A percentile compares a stretch with the other conserved stretches of the same genome.
Evolutionary conservation across 2,113 vertebrate genomes (phyloP).

Genomic region (Tetraodon nigroviridis): DNA sequence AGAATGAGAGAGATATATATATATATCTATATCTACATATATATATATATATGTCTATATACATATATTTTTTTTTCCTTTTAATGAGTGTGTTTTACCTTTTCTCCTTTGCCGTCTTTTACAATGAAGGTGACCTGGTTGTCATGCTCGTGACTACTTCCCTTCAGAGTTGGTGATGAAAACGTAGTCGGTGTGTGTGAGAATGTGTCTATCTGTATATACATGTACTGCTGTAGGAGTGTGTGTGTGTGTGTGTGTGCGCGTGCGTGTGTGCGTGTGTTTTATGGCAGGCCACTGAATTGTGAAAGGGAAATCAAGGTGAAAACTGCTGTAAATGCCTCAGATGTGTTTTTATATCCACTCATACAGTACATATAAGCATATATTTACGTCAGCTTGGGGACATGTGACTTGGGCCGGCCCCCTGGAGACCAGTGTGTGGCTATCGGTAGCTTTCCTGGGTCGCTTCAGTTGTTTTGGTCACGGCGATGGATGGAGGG

Average conservation of each 20-base stretch:
- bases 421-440: conserved; percentile 59
- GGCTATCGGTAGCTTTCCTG: conserved; percentile 63
- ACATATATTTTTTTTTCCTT: conserved; percentile 53
- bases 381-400: conserved; percentile 75
- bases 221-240: conserved; percentile 57
- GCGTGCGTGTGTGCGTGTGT: too few relatives aligned
- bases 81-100: conserved; percentile 71
- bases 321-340: conserved; percentile 96
- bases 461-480: conserved; percentile 24
- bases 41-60: conserved; percentile 36
- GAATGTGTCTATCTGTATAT: conserved; percentile 48
- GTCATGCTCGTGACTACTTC: conserved; percentile 71
- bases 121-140: conserved; percentile 81
- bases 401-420: conserved; percentile 64
- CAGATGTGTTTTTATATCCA: conserved; percentile 78
- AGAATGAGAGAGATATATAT: conserved; percentile 56
- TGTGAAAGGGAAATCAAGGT: conserved; percentile 87
- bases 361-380: conserved; percentile 72
- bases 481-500: conserved; percentile 10
- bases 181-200: conserved; percentile 15
- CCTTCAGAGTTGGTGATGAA: conserved; percentile 61
- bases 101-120: conserved; percentile 74
- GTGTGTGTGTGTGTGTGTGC: conserved; percentile 1
- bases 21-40: conserved; percentile 54
- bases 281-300: conserved; percentile 87